Evolutionary conservation across 2,797 vertebrate species (phyloP).

Genomic region (Hydrophis major): DNA sequence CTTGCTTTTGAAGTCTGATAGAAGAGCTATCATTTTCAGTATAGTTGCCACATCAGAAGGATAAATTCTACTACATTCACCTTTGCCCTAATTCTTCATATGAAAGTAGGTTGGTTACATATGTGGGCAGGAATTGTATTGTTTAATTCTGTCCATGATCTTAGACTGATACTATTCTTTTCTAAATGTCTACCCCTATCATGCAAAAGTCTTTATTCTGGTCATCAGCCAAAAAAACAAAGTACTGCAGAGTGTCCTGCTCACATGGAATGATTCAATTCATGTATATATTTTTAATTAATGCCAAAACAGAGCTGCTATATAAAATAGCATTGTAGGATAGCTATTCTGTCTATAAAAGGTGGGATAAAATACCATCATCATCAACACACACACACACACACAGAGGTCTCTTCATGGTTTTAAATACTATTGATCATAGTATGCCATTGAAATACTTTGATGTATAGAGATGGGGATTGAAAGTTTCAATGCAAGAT

Average conservation of each 20-base stretch:
- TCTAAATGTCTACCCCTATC: neutral
- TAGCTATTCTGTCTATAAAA: neutral
- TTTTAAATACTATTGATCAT: neutral
- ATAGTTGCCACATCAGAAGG: neutral
- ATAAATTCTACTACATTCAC: neutral
- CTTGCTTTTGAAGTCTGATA: neutral
- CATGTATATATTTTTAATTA: neutral
- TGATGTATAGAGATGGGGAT: neutral
- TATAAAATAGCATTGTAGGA: neutral
- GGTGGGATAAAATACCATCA: neutral
- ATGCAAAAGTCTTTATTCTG: neutral
- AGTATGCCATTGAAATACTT: neutral
- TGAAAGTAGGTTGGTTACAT: neutral
- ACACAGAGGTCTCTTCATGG: neutral
- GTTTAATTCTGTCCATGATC: neutral
- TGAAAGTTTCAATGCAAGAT: neutral
- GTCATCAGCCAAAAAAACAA: neutral
- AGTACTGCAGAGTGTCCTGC: neutral
- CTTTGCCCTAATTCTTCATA: neutral
- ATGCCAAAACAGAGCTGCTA: neutral
- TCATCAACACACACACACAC: too few species aligned
- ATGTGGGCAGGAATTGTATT: neutral
- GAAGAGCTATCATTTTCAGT: neutral
- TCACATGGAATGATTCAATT: neutral
- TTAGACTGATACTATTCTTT: neutral